Conservation (phyloP, 2,113 vertebrate genomes). For the Melanostigma gelatinosum region DNA sequence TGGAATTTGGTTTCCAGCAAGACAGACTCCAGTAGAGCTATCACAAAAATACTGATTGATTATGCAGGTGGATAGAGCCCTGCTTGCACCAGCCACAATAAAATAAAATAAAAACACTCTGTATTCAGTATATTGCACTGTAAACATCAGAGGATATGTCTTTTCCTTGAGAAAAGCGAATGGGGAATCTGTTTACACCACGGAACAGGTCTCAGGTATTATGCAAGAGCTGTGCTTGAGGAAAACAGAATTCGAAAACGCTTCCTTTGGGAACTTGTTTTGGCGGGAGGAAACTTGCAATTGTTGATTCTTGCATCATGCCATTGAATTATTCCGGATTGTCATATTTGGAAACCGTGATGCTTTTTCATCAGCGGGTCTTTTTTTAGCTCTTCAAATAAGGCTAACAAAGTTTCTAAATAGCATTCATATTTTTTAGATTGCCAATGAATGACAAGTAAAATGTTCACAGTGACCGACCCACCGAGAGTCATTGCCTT, state of each 20-base stretch:
- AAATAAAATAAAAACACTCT: slow-evolving; percentile 38
- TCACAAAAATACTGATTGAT: slow-evolving; percentile 73
- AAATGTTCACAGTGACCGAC: background rate
- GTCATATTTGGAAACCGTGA: background rate
- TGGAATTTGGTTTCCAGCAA: slow-evolving; percentile 78
- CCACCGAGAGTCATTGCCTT: too few relatives aligned
- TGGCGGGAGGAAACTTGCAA: slow-evolving; percentile 4
- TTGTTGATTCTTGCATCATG: background rate
- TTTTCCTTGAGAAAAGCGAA: slow-evolving; percentile 33
- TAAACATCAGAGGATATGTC: slow-evolving; percentile 31
- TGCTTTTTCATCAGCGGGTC: background rate
- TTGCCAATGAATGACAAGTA: background rate
- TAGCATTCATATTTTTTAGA: background rate
- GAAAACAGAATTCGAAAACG: slow-evolving; percentile 15
- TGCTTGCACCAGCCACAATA: slow-evolving; percentile 51
- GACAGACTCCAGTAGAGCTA: slow-evolving; percentile 69
- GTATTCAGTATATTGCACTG: slow-evolving; percentile 38
- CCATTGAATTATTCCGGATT: background rate
- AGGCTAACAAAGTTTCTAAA: too few relatives aligned
- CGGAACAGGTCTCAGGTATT: slow-evolving; percentile 3
- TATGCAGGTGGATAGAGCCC: slow-evolving; percentile 67
- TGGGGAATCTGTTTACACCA: slow-evolving; percentile 28
- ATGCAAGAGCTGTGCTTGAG: slow-evolving; percentile 15
- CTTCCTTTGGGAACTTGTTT: slow-evolving; percentile 6
- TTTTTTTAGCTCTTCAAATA: too few relatives aligned